Conservation (phyloP, 2,888 invertebrate species). For the Cyclophora punctaria region DNA sequence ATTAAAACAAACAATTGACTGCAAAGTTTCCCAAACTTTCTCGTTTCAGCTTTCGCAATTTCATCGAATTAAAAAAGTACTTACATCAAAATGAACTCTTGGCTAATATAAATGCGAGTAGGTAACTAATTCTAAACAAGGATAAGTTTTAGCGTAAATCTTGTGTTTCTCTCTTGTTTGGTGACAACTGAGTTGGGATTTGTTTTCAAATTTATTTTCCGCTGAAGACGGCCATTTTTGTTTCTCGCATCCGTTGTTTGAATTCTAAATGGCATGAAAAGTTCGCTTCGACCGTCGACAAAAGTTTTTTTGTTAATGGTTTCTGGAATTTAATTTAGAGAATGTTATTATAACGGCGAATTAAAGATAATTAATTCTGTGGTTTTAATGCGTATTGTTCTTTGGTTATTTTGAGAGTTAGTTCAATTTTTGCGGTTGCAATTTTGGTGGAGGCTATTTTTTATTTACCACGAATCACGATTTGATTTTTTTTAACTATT, state of each 20-base stretch:
- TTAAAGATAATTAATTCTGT: no score
- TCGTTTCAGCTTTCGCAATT: no score
- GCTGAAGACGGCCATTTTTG: slow-evolving; percentile 47
- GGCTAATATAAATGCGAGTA: slow-evolving; percentile 33
- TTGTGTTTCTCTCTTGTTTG: slow-evolving; percentile 59
- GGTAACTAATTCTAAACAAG: slow-evolving; percentile 49
- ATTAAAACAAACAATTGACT: no score
- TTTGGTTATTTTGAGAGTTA: no score
- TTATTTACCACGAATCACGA: no score
- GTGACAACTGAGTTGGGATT: slow-evolving; percentile 59
- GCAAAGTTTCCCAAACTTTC: no score
- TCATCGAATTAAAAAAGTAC: no score
- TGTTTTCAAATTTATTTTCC: slow-evolving; percentile 65
- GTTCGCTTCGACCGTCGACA: slow-evolving; percentile 26
- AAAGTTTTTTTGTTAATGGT: slow-evolving; percentile 37
- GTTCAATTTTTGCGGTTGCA: no score
- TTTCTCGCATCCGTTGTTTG: slow-evolving; percentile 58
- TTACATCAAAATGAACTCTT: neutral
- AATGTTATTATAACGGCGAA: no score
- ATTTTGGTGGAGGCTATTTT: no score
- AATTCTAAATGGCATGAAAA: slow-evolving; percentile 57
- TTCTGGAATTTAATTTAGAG: slow-evolving; percentile 19
- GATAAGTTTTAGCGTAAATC: slow-evolving; percentile 61
- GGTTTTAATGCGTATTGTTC: no score
- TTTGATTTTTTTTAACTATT: no score